phyloP scores from a whole-genome alignment of 2,797 vertebrate genomes.

The Pteropus rufus region DNA sequence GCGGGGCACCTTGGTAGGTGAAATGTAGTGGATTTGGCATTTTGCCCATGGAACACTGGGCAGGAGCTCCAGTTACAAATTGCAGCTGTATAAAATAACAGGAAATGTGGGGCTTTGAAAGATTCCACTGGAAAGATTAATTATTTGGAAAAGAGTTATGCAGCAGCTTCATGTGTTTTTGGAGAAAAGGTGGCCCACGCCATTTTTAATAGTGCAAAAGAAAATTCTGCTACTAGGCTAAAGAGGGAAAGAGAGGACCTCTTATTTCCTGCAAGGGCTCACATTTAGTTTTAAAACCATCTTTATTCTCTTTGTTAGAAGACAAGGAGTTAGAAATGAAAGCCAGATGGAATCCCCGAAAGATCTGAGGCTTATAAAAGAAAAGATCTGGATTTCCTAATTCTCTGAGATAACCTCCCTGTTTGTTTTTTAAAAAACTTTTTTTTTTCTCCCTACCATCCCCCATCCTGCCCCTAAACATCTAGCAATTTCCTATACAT shows the following conservation, averaged over 20 bases:
- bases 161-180: slow-evolving; percentile 77
- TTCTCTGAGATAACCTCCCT: slow-evolving; percentile 45
- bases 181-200: slow-evolving; percentile 77
- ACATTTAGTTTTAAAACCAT: slow-evolving; percentile 40
- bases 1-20: slow-evolving; percentile 82
- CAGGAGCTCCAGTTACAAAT: slow-evolving; percentile 85
- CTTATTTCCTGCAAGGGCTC: slow-evolving; percentile 10
- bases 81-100: slow-evolving; percentile 87
- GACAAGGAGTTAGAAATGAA: slow-evolving; percentile 59
- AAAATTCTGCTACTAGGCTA: slow-evolving; percentile 46
- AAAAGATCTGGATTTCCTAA: slow-evolving; percentile 52
- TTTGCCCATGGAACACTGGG: slow-evolving; percentile 76
- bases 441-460: neutral
- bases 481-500: neutral
- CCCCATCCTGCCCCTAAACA: neutral
- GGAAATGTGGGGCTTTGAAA: slow-evolving; percentile 85
- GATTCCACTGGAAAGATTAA: slow-evolving; percentile 87
- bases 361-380: slow-evolving; percentile 56
- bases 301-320: slow-evolving; percentile 53
- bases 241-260: neutral
- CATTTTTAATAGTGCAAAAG: slow-evolving; percentile 74
- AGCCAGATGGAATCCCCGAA: slow-evolving; percentile 53
- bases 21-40: slow-evolving; percentile 82
- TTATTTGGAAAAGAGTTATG: slow-evolving; percentile 84
- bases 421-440: neutral